phyloP scores from a whole-genome alignment of 2,888 invertebrate species.

The Pammene fasciana region DNA sequence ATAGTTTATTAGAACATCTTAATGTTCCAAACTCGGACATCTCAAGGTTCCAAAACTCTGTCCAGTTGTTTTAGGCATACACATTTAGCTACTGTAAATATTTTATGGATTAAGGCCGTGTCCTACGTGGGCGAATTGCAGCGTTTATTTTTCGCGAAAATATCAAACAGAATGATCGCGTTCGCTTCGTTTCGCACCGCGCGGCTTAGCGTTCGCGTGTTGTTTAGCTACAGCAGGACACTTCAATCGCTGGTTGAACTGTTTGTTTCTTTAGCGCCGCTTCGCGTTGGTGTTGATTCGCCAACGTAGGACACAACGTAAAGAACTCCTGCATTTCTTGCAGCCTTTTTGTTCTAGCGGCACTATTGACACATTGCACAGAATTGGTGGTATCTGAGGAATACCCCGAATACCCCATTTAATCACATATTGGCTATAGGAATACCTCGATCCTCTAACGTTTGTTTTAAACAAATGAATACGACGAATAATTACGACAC shows the following conservation, averaged over 20 bases:
- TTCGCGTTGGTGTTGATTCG: too few species aligned
- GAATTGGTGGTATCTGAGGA: conserved; percentile 53
- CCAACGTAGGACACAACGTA: too few species aligned
- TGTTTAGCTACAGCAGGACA: too few species aligned
- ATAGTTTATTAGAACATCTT: conserved; percentile 51
- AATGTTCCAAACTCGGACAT: conserved; percentile 51
- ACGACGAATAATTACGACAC: background rate
- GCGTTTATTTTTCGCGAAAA: too few species aligned
- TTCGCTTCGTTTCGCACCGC: too few species aligned
- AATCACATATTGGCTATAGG: conserved; percentile 44
- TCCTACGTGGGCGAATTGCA: too few species aligned
- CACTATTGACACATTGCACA: conserved; percentile 47
- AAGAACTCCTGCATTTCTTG: conserved; percentile 56
- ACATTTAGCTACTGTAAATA: conserved; percentile 48
- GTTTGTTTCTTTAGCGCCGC: too few species aligned
- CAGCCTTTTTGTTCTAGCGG: conserved; percentile 29
- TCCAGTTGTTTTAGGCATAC: conserved; percentile 55
- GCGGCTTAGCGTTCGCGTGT: too few species aligned
- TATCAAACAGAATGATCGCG: too few species aligned
- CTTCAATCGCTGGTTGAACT: too few species aligned
- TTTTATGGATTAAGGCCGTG: conserved; percentile 59
- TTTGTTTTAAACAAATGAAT: background rate
- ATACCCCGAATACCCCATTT: conserved; percentile 53
- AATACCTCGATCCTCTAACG: background rate
- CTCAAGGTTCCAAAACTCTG: conserved; percentile 53